Conservation (phyloP, 2,113 vertebrate genomes). For the Aegotheles bennettii region DNA sequence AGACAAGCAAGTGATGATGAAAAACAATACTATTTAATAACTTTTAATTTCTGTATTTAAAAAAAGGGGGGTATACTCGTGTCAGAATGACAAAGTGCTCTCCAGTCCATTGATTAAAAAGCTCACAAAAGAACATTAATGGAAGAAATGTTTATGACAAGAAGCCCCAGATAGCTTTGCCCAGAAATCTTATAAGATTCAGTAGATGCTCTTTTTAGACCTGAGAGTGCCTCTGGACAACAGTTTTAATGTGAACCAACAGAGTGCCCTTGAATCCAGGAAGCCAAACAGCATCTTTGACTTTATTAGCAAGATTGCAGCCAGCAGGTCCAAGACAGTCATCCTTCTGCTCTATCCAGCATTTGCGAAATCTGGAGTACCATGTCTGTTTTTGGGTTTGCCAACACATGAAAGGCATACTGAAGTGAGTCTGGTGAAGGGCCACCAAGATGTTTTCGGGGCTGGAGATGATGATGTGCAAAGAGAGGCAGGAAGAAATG, state of each 20-base stretch:
- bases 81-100: not conserved
- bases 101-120: not conserved
- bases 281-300: not conserved
- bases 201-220: not conserved
- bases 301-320: not conserved
- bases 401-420: not conserved
- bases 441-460: not conserved
- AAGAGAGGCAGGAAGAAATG: not conserved
- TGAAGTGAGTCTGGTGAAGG: not conserved
- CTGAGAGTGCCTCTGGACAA: not conserved
- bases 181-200: not conserved
- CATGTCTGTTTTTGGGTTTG: not conserved
- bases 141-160: not conserved
- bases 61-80: accelerated
- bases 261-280: not conserved
- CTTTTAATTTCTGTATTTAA: not conserved
- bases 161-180: not conserved
- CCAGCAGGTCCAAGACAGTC: not conserved
- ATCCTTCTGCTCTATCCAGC: not conserved
- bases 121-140: not conserved
- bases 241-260: not conserved
- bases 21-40: not conserved
- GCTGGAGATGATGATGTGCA: not conserved
- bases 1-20: not conserved
- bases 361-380: not conserved